These are phyloP conservation scores for Bos indicus DNA, from an alignment of 2,113 vertebrate species.

Conservation along the genomic window DNA sequence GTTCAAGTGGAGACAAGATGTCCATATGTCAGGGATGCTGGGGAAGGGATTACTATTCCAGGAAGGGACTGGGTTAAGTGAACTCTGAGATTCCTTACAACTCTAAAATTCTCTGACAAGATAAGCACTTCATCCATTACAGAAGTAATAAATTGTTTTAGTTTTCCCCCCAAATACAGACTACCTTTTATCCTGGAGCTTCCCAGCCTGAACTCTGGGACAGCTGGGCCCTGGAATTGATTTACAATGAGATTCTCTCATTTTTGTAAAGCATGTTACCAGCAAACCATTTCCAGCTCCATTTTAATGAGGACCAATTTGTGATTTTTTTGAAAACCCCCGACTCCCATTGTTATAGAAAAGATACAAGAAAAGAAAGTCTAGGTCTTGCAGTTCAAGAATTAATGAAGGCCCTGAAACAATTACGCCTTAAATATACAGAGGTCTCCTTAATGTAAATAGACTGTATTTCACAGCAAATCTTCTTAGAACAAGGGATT, in stretches of 20 bases:
- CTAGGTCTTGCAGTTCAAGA: conserved; percentile 47
- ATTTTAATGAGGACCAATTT: conserved; percentile 66
- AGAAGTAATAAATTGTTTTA: conserved; percentile 39
- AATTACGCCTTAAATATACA: conserved; percentile 78
- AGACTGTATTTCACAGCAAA: conserved; percentile 58
- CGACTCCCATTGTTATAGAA: conserved; percentile 54
- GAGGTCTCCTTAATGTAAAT: conserved; percentile 72
- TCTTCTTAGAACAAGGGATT: conserved; percentile 63
- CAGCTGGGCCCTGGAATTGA: conserved; percentile 35
- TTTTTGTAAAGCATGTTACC: conserved; percentile 54
- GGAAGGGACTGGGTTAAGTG: not conserved
- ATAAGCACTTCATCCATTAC: conserved; percentile 59
- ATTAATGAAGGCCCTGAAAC: conserved; percentile 77
- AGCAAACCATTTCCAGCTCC: conserved; percentile 64
- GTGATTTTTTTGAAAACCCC: conserved; percentile 34
- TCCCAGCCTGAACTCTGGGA: conserved; percentile 14
- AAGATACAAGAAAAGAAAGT: conserved; percentile 65
- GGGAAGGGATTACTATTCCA: not conserved
- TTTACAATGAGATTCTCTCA: conserved; percentile 63
- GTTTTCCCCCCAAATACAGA: conserved; percentile 34
- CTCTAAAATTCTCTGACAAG: conserved; percentile 54
- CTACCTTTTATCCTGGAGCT: conserved; percentile 54
- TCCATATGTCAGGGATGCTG: not conserved
- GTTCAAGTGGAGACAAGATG: not conserved
- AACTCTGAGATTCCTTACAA: conserved; percentile 26